Evolutionary conservation across 2,113 vertebrate species (phyloP).

Genomic region (Struthio camelus): DNA sequence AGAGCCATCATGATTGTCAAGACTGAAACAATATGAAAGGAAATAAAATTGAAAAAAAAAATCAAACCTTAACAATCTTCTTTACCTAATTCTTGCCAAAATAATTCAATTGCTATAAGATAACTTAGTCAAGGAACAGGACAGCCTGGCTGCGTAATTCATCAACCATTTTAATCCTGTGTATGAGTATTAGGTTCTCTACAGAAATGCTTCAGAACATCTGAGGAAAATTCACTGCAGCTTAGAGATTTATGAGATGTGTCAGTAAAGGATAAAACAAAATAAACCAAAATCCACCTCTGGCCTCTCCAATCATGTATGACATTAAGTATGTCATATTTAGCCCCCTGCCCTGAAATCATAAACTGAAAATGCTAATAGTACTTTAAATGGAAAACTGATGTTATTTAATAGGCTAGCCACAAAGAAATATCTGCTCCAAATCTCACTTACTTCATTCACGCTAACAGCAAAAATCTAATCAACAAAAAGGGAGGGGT

Average conservation of each 20-base stretch:
- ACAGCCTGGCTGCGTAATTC: constrained; percentile 58
- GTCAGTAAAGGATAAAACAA: constrained; percentile 40
- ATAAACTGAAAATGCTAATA: neutral
- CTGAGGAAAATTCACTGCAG: constrained; percentile 22
- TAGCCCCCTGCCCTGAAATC: neutral
- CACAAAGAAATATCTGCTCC: neutral
- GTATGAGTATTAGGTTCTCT: constrained; percentile 31
- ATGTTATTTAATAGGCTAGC: neutral
- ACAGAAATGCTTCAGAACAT: constrained; percentile 53
- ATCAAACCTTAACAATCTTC: constrained; percentile 35
- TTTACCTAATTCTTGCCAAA: constrained; percentile 26
- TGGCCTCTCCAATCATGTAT: neutral
- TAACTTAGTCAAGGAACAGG: constrained; percentile 56
- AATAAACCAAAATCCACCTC: constrained; percentile 1
- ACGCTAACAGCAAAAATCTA: neutral
- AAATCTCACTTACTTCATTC: neutral
- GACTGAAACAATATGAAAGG: neutral
- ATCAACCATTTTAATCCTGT: constrained; percentile 56
- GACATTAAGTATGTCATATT: neutral
- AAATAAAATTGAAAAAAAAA: neutral
- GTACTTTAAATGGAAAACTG: neutral
- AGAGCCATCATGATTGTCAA: constrained; percentile 14
- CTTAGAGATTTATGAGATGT: constrained; percentile 20
- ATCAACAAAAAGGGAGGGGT: neutral
- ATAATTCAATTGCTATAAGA: constrained; percentile 46